Base-by-base conservation (phyloP, 2,797 vertebrate genomes). In the Trichosurus vulpecula region DNA sequence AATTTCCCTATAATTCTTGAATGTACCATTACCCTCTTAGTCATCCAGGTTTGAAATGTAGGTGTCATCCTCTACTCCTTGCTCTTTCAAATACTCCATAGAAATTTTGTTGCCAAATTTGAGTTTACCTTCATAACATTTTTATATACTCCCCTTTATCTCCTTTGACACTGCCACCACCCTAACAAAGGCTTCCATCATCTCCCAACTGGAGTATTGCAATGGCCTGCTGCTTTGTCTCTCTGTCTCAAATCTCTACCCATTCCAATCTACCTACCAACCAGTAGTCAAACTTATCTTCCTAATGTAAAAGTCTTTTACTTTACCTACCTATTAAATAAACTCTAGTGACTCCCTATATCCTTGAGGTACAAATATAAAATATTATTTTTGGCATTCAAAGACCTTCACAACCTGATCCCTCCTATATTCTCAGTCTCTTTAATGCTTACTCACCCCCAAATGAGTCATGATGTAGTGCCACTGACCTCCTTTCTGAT, bases 151-250 rank as follows among this genome's bases (percentile, higher is more conserved):
- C 35, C 35, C 12, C 14, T n/a, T 66, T 66, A n/a, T n/a, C 61
- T 66, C 35, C 4, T 66, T 14, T 19, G 5, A 66, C 5, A 16
- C 4, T n/a, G 35, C 61, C 14, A n/a, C 14, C 35, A n/a, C 61
- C 13, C 5, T n/a, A 66, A 5, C 4, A n/a, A n/a, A 66, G 14
- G 1, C 14, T 5, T 5, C 1, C 13, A 16, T 2, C 61, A n/a
- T 66, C 35, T 66, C 35, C 6, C 35, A 66, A 1, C 61, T n/a
- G 1, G 61, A 66, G 35, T n/a, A 6, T 66, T 66, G 5, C 5
- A 16, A 16, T n/a, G 5, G 35, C 14, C 35, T 66, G 31, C 35
- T 66, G 35, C 5, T 66, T 66, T 66, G 58, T 66, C 13, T 31
- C 3, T n/a, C 4, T 30, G 11, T n/a, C 4, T 66, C 13, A n/a